These are phyloP conservation scores for Drosophila testacea DNA, from an alignment of 2,888 invertebrate species.

Conservation along the genomic window DNA sequence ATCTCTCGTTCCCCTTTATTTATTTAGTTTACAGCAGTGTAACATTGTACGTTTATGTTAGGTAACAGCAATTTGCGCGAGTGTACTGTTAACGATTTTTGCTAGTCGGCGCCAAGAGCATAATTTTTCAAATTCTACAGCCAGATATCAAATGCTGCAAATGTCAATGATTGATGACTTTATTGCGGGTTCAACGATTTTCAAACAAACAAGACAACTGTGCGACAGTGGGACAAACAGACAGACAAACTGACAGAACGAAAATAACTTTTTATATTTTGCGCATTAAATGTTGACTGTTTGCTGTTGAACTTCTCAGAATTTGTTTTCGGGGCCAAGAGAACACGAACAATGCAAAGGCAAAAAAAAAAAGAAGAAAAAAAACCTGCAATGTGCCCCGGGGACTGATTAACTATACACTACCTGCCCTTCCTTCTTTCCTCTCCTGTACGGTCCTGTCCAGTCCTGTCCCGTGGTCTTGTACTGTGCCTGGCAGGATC, in stretches of 20 bases:
- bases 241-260: conserved; percentile 37
- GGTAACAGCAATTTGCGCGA: conserved; percentile 5
- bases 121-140: conserved; percentile 67
- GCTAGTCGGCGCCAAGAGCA: conserved; percentile 64
- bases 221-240: conserved; percentile 37
- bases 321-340: conserved; percentile 53
- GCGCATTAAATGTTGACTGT: conserved; percentile 74
- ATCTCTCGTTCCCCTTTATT: neutral
- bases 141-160: conserved; percentile 65
- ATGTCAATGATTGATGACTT: conserved; percentile 83
- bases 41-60: conserved; percentile 22
- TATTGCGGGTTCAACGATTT: conserved; percentile 82
- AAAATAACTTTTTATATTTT: conserved; percentile 76
- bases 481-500: conserved; percentile 51
- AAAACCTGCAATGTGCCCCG: conserved; percentile 66
- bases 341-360: conserved; percentile 67
- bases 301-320: conserved; percentile 68
- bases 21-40: conserved; percentile 3
- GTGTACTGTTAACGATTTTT: conserved; percentile 34
- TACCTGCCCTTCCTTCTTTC: conserved; percentile 42
- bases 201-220: conserved; percentile 63
- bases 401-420: conserved; percentile 67
- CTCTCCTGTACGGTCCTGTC: neutral
- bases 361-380: conserved; percentile 34
- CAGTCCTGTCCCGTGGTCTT: conserved; percentile 17